Evolutionary conservation across 2,797 vertebrate species (phyloP).

Genomic region (Poeciliopsis paucimaculata): DNA sequence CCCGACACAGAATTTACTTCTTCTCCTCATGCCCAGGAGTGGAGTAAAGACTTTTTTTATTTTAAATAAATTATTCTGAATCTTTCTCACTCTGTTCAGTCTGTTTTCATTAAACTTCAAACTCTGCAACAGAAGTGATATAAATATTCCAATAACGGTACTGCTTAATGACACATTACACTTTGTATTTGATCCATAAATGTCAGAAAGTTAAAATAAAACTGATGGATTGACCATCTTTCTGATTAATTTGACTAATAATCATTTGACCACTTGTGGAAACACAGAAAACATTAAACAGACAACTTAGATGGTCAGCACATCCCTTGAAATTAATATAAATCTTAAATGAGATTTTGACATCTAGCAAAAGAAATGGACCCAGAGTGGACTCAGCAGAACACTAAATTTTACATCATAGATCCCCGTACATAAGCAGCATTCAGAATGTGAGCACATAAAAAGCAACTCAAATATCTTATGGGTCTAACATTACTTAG

Average conservation of each 20-base stretch:
- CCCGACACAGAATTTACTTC: not conserved
- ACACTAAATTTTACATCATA: not conserved
- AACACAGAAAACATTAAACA: not conserved
- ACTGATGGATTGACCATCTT: not conserved
- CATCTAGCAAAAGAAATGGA: not conserved
- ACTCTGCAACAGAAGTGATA: not conserved
- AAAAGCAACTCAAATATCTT: not conserved
- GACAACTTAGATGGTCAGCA: not conserved
- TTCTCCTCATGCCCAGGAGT: not conserved
- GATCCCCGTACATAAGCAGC: not conserved
- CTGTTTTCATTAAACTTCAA: not conserved
- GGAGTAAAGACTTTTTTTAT: not conserved
- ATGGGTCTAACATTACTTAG: not conserved
- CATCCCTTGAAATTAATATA: not conserved
- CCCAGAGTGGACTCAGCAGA: not conserved
- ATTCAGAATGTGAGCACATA: not conserved
- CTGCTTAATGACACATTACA: not conserved
- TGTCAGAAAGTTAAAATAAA: not conserved
- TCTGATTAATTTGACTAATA: not conserved
- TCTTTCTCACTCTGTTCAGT: not conserved
- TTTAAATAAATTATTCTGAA: not conserved
- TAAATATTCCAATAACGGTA: not conserved
- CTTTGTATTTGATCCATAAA: not conserved
- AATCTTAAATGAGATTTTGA: not conserved
- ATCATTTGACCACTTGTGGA: not conserved